Evolutionary conservation across 2,113 vertebrate species (phyloP), one percentile per base, ranked within the genome.

Genomic region (Platysternon megacephalum): DNA sequence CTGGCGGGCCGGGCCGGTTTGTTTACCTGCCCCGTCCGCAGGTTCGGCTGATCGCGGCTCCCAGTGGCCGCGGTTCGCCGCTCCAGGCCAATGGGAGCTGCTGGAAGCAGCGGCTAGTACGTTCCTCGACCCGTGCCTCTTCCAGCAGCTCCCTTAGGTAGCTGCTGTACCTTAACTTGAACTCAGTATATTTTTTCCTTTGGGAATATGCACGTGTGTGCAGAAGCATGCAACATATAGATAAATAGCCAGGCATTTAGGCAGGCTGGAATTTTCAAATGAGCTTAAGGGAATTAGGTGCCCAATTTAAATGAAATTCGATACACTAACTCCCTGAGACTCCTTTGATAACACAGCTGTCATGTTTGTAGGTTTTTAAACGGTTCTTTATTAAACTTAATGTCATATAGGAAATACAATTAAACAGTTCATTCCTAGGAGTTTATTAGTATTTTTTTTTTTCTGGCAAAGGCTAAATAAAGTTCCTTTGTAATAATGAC

Each of bases 301-400:
- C 0, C 0, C 84, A 88, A 82, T 84, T 94, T 79, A 56, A 80
- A 14, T 44, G 58, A 61, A 92, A 55, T 86, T 68, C 24, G 79
- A 12, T 2, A 2, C 19, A 78, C 13, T 26, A 68, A 87, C 53
- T 61, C 11, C 3, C 3, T 49, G 13, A 29, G 26, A 53, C 51
- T 76, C 51, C 42, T 87, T 79, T 42, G n/a, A 79, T 90, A 90
- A 7, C 86, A 93, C 49, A 85, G 9, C 24, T 82, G 6, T 35
- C 44, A 86, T 5, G 86, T 86, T 58, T 24, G 13, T 24, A 55
- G 19, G 87, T 79, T n/a, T 16, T 68, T 49, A 19, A 81, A 35
- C 61, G 3, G 58, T 11, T 26, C 78, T 89, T 12, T 79, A 58
- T 89, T 74, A 87, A 48, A 84, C 79, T 10, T 49, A 29, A 29